A percentile compares a stretch with the other conserved stretches of the same genome.
Evolutionary conservation across 2,797 vertebrate genomes (phyloP).

Genomic region (Manis crassicaudata): DNA sequence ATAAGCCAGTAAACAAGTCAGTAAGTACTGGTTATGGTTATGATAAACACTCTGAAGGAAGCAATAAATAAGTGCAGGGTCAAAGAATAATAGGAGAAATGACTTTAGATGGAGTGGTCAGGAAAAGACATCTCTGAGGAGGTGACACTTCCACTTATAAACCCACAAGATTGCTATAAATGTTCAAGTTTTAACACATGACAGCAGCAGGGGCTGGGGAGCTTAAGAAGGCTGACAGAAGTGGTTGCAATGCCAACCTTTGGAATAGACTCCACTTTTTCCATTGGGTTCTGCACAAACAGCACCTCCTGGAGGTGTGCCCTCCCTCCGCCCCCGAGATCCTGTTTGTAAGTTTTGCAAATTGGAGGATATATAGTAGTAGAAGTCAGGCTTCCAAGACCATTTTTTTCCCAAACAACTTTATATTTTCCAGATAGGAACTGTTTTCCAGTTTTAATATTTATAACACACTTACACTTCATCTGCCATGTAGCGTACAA

Average conservation of each 20-base stretch:
- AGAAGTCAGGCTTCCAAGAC: constrained; percentile 29
- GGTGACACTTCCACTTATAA: not conserved
- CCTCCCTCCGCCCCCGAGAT: not conserved
- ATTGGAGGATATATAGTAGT: not conserved
- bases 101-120: not conserved
- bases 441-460: constrained; percentile 23
- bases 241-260: not conserved
- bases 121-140: not conserved
- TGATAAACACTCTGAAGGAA: not conserved
- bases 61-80: not conserved
- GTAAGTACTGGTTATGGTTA: not conserved
- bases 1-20: not conserved
- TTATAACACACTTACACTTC: not conserved
- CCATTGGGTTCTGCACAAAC: not conserved
- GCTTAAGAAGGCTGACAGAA: not conserved
- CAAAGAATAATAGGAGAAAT: not conserved
- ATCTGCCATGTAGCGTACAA: not conserved
- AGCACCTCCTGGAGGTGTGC: not conserved
- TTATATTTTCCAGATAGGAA: constrained; percentile 17
- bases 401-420: constrained; percentile 23
- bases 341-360: not conserved
- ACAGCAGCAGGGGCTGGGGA: not conserved
- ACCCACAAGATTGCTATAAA: not conserved
- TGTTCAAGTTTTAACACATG: not conserved
- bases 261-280: not conserved